Evolutionary conservation across 1,140 invertebrate genomes (phyloP), one percentile per base, ranked within the genome.

Genomic region (Orussus abietinus): DNA sequence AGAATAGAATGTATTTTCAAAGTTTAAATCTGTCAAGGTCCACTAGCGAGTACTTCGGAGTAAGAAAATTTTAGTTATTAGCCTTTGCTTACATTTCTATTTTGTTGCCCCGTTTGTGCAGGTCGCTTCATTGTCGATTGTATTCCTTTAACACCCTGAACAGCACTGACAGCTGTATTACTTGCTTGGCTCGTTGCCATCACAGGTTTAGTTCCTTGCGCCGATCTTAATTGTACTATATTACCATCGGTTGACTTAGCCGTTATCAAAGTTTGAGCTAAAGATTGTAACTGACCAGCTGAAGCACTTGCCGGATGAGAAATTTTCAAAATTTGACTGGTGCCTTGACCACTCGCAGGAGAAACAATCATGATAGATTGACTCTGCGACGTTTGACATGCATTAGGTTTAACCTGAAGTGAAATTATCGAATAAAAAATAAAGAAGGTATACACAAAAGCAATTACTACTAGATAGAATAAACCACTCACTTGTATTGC

Each of bases 281-380:
- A 35, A 4, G 70, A 64, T 36, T 73, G 70, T 18, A 73, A 43
- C 28, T 75, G 71, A 36, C 63, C 59, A 3, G 59, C 48, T 1
- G 72, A 70, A 28, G 69, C 60, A 13, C 62, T 55, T 3, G 69
- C 49, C n/a, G 71, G 68, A 50, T 72, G 71, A 2, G 69, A 72
- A 50, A 74, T 74, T 57, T 74, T 72, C 9, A 74, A 40, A 25
- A 72, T 67, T 53, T 74, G 69, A 48, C 69, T 69, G 7, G 66
- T 45, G 2, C 69, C 67, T 46, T 69, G 63, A 21, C 68, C 67
- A 21, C 61, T 51, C 9, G 66, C 64, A 12, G 71, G 69, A 15
- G 69, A 66, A 0, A 74, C 67, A 42, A 74, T 72, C 71, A 74
- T 72, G 12, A 72, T 70, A 6, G 71, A 72, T 29, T 74, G 71